Evolutionary conservation across 2,888 invertebrate species (phyloP).

Genomic region (Mystacides longicornis): DNA sequence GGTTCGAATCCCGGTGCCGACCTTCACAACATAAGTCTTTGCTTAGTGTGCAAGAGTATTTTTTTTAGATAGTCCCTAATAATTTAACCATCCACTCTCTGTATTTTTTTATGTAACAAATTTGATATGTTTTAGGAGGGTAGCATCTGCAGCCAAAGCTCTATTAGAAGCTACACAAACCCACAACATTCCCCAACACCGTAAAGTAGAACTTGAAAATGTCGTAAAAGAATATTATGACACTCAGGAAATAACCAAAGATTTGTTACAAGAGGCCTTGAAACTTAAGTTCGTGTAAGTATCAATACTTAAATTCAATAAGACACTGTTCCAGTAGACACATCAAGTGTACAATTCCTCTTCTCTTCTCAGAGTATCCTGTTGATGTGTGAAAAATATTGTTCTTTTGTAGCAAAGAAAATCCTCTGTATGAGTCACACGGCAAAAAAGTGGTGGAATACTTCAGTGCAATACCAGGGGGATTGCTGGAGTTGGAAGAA

Average conservation of each 20-base stretch:
- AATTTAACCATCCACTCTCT: too few relatives aligned
- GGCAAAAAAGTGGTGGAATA: conserved; percentile 54
- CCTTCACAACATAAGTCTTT: too few relatives aligned
- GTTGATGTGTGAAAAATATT: background rate
- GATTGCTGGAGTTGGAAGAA: conserved; percentile 60
- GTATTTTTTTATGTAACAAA: background rate
- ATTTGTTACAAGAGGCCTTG: conserved; percentile 45
- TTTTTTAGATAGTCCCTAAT: too few relatives aligned
- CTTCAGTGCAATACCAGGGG: conserved; percentile 44
- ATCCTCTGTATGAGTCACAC: conserved; percentile 46
- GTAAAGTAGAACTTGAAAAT: conserved; percentile 43
- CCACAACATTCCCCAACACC: conserved; percentile 45
- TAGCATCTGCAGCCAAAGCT: conserved; percentile 55
- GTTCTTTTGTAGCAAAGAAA: conserved; percentile 29
- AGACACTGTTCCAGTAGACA: background rate
- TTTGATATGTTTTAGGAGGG: conserved; percentile 34
- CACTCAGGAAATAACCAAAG: conserved; percentile 37
- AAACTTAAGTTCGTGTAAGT: conserved; percentile 43
- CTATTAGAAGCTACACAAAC: conserved; percentile 36
- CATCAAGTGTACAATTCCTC: background rate
- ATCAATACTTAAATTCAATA: background rate
- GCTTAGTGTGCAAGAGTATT: too few relatives aligned
- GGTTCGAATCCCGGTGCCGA: too few relatives aligned
- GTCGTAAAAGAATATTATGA: conserved; percentile 46
- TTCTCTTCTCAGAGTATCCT: background rate